Evolutionary conservation across 1,140 invertebrate genomes (phyloP).

Genomic region (Trichonephila clavipes): DNA sequence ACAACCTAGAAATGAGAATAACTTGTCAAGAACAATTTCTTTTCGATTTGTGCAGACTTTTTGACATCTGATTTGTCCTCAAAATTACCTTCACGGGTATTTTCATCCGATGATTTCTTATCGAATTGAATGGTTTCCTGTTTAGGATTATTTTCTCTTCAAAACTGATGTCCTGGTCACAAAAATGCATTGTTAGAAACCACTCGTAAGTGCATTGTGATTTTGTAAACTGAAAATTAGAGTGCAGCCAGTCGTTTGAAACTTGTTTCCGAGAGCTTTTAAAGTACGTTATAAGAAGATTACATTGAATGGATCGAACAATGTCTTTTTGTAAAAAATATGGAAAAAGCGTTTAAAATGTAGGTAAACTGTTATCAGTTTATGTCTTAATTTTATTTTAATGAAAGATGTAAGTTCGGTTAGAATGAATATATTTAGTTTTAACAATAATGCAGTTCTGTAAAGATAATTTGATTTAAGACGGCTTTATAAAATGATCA

Average conservation of each 20-base stretch:
- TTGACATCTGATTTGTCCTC: background rate
- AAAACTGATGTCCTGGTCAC: background rate
- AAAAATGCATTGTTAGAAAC: background rate
- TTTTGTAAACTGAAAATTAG: background rate
- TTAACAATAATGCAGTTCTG: too few species aligned
- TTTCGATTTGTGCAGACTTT: background rate
- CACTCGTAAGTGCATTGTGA: background rate
- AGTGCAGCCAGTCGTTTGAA: background rate
- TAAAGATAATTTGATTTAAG: too few species aligned
- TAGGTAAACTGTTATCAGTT: too few species aligned
- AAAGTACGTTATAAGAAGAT: background rate
- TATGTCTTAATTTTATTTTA: too few species aligned
- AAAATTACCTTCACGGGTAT: background rate
- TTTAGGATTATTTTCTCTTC: background rate
- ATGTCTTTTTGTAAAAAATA: too few species aligned
- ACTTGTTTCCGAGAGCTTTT: background rate
- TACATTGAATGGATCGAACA: too few species aligned
- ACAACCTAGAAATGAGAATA: too few species aligned
- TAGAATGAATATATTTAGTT: too few species aligned
- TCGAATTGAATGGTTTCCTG: background rate
- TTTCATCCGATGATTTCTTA: background rate
- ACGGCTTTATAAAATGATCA: too few species aligned
- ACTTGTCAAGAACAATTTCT: background rate
- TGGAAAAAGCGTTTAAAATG: too few species aligned
- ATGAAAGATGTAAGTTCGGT: too few species aligned